Percentiles rank a stretch among this genome's conserved stretches.
Evolutionary conservation across 1,140 invertebrate species (phyloP).

Genomic region (Aricia agestis): DNA sequence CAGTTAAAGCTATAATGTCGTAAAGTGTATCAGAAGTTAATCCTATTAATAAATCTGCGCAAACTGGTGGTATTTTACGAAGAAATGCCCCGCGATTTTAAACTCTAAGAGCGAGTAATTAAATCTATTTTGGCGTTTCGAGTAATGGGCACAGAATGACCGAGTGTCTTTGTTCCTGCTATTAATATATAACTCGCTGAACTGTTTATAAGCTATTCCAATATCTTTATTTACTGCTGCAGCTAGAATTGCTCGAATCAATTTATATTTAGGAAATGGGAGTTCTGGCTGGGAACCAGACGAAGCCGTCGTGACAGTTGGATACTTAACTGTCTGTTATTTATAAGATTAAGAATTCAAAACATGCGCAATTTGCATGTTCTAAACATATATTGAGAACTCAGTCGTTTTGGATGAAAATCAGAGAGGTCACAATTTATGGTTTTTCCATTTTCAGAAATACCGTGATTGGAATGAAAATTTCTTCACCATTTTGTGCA

Average conservation of each 20-base stretch:
- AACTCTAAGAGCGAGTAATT: neutral
- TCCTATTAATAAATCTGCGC: constrained; percentile 23
- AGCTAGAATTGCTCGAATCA: constrained; percentile 8
- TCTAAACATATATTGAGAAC: too few species aligned
- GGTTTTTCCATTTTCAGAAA: too few species aligned
- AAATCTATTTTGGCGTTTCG: neutral
- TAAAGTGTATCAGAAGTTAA: constrained; percentile 20
- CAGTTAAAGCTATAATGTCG: constrained; percentile 15
- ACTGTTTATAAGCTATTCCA: neutral
- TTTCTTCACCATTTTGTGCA: too few species aligned
- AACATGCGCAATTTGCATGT: too few species aligned
- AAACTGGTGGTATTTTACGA: constrained; percentile 13
- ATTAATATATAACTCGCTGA: neutral
- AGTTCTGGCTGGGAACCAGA: neutral
- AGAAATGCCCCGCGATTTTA: neutral
- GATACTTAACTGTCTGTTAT: too few species aligned
- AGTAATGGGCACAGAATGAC: constrained; percentile 2
- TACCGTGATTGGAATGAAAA: too few species aligned
- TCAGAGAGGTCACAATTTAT: too few species aligned
- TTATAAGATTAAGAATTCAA: too few species aligned
- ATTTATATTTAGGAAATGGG: constrained; percentile 10
- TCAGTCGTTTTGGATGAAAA: too few species aligned
- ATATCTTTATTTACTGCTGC: constrained; percentile 10
- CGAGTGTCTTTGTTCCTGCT: neutral
- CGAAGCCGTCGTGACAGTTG: neutral